Evolutionary conservation across 2,797 vertebrate species (phyloP), one percentile per base, ranked within the genome.

Genomic region (Lithobates pipiens): DNA sequence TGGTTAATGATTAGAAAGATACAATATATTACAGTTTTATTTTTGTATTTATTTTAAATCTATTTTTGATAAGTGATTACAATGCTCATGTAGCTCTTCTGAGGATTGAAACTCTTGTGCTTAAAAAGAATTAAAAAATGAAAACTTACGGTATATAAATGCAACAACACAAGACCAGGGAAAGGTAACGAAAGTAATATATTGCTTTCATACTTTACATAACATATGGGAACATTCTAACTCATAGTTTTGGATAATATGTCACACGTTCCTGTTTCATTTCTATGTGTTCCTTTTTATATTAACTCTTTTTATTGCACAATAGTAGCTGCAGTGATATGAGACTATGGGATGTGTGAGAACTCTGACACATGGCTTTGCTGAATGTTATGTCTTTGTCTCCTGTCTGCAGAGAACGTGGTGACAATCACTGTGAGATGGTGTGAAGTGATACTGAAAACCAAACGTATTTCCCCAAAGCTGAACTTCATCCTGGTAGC

Each of bases 181-280:
- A 46, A 46, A 46, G 39, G 39, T 39, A 39, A 39, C 9, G 39
- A 39, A 46, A 46, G 44, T 46, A 11, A 46, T 46, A 46, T 11
- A 46, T 46, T 46, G 10, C 11, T 46, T 46, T 46, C 44, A 9
- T 46, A 46, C 13, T 46, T 46, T 46, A 61, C 57, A 61, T 46
- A 46, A 46, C 27, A 25, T 39, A 65, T 67, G 3, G 11, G 13
- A 46, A 27, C 39, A 39, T 39, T 39, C 39, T 9, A 9, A 39
- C 0, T 32, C 10, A 42, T 25, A 44, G 42, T 68, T 46, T 16
- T 42, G 75, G 15, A 57, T 57, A 16, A 57, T 36, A 25, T 42
- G 76, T 18, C 2, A 39, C 54, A 44, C 10, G 50, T 70, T 71
- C 78, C 44, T 54, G 65, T 80, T 71, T 71, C 39, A 50, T 70